Percentiles rank a stretch among this genome's conserved stretches.
Evolutionary conservation across 2,113 vertebrate genomes (phyloP).

Genomic region (Garra rufa): DNA sequence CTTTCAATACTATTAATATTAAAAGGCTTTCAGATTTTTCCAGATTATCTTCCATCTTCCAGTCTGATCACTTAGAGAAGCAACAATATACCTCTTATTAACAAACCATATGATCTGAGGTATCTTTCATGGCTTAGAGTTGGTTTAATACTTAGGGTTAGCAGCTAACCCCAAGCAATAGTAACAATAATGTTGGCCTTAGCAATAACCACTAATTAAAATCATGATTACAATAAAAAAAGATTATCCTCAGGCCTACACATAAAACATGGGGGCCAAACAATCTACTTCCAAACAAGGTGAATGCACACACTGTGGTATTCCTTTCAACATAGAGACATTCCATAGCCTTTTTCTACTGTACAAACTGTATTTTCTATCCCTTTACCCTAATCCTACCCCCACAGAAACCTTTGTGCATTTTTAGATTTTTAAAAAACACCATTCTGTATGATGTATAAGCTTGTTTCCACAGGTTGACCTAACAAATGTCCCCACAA

Average conservation of each 20-base stretch:
- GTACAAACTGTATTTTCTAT: too few relatives aligned
- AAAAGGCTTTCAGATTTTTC: not conserved
- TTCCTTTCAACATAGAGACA: too few relatives aligned
- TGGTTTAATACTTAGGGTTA: slow-evolving; percentile 1
- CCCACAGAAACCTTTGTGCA: too few relatives aligned
- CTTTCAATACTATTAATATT: not conserved
- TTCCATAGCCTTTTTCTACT: too few relatives aligned
- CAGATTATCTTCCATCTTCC: not conserved
- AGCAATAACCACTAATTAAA: slow-evolving; percentile 3
- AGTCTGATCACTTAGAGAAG: not conserved
- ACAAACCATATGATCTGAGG: not conserved
- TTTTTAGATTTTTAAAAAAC: too few relatives aligned
- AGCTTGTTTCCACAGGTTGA: too few relatives aligned
- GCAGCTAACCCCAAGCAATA: not conserved
- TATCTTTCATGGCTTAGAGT: not conserved
- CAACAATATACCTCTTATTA: not conserved
- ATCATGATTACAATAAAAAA: slow-evolving; percentile 37
- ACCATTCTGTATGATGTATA: too few relatives aligned
- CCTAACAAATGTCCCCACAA: too few relatives aligned
- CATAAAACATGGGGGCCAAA: too few relatives aligned
- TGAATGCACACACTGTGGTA: too few relatives aligned
- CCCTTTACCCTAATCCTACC: too few relatives aligned
- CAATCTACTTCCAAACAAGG: too few relatives aligned
- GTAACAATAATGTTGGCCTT: not conserved
- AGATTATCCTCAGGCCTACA: slow-evolving; percentile 36